Percentiles rank a stretch among this genome's conserved stretches.
phyloP scores from a whole-genome alignment of 2,113 vertebrate genomes.

The Callipepla squamata region DNA sequence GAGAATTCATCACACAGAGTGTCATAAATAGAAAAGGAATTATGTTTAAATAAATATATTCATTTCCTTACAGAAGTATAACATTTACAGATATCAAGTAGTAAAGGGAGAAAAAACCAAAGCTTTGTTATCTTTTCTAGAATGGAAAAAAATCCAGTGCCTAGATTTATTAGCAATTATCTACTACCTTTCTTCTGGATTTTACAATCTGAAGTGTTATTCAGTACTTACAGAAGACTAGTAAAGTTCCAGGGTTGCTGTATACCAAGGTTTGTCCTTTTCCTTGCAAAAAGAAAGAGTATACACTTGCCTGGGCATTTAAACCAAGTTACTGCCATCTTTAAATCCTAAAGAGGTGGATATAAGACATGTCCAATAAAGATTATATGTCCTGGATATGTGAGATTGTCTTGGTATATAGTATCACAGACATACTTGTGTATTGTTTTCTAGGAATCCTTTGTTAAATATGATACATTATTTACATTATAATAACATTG shows the following conservation, averaged over 20 bases:
- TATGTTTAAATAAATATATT: neutral
- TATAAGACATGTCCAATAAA: neutral
- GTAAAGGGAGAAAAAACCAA: neutral
- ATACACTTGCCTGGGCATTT: neutral
- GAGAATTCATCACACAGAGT: neutral
- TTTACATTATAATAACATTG: neutral
- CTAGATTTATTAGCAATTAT: neutral
- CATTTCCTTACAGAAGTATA: neutral
- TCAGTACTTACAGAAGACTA: neutral
- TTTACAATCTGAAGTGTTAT: neutral
- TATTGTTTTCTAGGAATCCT: neutral
- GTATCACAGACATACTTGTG: neutral
- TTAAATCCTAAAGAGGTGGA: neutral
- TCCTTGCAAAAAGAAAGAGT: neutral
- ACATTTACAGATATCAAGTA: neutral
- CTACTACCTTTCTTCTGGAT: neutral
- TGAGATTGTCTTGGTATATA: neutral
- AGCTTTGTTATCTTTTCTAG: neutral
- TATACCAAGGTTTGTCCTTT: neutral
- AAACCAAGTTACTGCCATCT: neutral
- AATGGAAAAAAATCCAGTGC: neutral
- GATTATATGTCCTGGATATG: neutral
- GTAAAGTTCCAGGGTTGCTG: neutral
- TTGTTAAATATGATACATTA: neutral
- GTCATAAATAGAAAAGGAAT: neutral